Conservation (phyloP, 1,140 invertebrate genomes). For the Chelonus insularis region DNA sequence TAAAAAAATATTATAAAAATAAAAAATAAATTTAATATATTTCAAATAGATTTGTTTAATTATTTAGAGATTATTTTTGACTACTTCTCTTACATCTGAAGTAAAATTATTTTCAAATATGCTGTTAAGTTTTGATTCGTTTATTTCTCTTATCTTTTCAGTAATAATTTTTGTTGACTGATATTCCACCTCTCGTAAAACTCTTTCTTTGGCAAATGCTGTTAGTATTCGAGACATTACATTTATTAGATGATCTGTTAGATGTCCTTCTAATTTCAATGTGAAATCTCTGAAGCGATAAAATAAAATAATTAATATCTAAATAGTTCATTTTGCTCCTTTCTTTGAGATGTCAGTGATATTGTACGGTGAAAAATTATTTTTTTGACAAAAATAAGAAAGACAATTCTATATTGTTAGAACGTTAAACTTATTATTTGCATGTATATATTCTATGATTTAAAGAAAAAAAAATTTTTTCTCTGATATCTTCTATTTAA, state of each 20-base stretch:
- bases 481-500: too few relatives aligned
- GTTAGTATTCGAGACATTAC: slow-evolving; percentile 20
- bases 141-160: slow-evolving; percentile 19
- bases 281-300: slow-evolving; percentile 25
- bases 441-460: not conserved
- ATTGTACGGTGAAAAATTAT: too few relatives aligned
- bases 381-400: too few relatives aligned
- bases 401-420: too few relatives aligned
- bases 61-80: too few relatives aligned
- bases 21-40: too few relatives aligned
- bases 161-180: not conserved
- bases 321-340: not conserved
- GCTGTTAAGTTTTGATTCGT: not conserved
- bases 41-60: too few relatives aligned
- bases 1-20: too few relatives aligned
- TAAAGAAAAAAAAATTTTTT: not conserved
- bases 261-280: slow-evolving; percentile 33
- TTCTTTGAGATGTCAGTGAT: too few relatives aligned
- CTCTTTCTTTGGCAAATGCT: not conserved
- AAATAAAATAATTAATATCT: not conserved
- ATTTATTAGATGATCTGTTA: slow-evolving; percentile 35
- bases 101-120: not conserved
- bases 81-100: not conserved
- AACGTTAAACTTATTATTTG: too few relatives aligned
- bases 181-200: slow-evolving; percentile 28